Base-by-base conservation (phyloP, 2,113 vertebrate species). In the Steatornis caripensis region DNA sequence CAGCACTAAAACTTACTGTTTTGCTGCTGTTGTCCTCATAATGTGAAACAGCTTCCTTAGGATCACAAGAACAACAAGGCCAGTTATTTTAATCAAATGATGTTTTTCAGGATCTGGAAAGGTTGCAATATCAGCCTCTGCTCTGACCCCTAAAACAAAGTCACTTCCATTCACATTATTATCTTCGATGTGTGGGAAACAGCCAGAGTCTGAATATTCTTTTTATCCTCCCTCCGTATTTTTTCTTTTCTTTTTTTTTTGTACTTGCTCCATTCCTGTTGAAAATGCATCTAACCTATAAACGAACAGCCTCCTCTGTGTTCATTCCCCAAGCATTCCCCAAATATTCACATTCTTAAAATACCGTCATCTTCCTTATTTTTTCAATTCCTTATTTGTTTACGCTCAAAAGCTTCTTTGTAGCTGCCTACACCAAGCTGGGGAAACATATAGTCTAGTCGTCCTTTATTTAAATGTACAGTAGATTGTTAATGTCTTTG, bases 311-410 rank as follows among this genome's bases (percentile, higher is more conserved):
- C 97, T 87, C 86, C 97, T 99, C 98, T 98, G 95, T 98, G 97
- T 98, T 97, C 95, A 66, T 96, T 98, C 97, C 90, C 97, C 93
- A 85, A 60, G 98, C 99, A 99, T 99, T 99, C 99, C 98, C 98
- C 97, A 99, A 98, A 99, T 99, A 99, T 98, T 98, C 99, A 98
- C 99, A 98, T 99, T 99, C 98, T 98, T 98, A 95, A 97, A 97
- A 99, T 99, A 97, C 99, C 99, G 97, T 87, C 97, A 84, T 99
- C 98, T 99, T 99, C 99, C 99, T 99, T 99, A 98, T 99, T 99
- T 99, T 99, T 98, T 99, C 99, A 99, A 99, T 99, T 99, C 98
- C 98, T 97, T 98, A 97, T 98, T 99, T 99, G 99, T 99, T 99
- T 99, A 99, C 97, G 96, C 98, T 99, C 98, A 98, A 99, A 99